These are phyloP conservation scores for Apamea sordens DNA, from an alignment of 2,888 invertebrate species.

Conservation along the genomic window DNA sequence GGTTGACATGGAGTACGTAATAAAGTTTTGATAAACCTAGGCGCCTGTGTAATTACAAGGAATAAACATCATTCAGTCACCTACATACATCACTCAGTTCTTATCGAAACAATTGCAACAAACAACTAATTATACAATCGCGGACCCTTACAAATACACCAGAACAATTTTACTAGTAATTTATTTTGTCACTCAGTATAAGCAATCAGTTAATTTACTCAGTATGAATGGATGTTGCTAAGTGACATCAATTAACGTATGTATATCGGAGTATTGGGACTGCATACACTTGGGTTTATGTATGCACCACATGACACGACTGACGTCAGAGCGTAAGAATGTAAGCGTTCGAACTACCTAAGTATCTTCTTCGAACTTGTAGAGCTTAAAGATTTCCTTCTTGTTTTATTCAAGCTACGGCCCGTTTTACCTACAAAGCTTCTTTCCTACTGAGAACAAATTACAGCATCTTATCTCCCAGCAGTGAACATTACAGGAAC, in stretches of 20 bases:
- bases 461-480: not conserved
- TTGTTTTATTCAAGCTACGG: conserved; percentile 25
- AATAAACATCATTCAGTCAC: conserved; percentile 45
- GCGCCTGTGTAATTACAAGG: conserved; percentile 51
- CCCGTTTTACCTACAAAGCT: conserved; percentile 1
- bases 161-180: conserved; percentile 52
- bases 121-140: conserved; percentile 56
- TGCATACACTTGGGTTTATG: conserved; percentile 51
- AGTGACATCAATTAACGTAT: conserved; percentile 56
- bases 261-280: conserved; percentile 34
- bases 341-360: conserved; percentile 41
- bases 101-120: conserved; percentile 61
- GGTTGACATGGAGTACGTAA: conserved; percentile 32
- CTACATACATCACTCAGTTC: conserved; percentile 46
- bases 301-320: conserved; percentile 54
- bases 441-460: not conserved
- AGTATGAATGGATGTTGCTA: conserved; percentile 56
- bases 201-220: conserved; percentile 57
- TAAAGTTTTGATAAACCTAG: conserved; percentile 49
- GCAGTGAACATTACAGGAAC: too few relatives aligned
- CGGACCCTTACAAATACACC: conserved; percentile 41
- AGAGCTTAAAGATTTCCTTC: conserved; percentile 16
- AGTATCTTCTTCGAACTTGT: conserved; percentile 24
- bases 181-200: conserved; percentile 50
- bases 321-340: conserved; percentile 61